Conservation (phyloP, 2,888 invertebrate species). For the Neoitamus cyanurus region DNA sequence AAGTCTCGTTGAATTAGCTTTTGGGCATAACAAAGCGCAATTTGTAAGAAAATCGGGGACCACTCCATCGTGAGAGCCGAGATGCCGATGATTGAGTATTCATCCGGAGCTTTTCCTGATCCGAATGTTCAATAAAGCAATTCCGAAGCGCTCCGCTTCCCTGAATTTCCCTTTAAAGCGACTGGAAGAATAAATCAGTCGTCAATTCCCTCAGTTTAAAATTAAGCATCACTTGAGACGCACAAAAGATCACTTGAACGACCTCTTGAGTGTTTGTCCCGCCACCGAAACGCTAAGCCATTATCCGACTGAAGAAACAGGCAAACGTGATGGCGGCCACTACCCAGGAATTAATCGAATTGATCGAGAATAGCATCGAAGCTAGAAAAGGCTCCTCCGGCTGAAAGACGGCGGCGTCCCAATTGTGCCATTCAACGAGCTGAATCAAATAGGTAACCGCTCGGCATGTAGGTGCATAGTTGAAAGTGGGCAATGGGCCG, state of each 20-base stretch:
- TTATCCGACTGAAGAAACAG: constrained; percentile 33
- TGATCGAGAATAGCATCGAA: constrained; percentile 29
- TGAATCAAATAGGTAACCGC: constrained; percentile 32
- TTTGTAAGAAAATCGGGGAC: neutral
- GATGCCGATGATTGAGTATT: neutral
- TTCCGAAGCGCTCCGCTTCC: neutral
- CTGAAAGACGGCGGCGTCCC: constrained; percentile 28
- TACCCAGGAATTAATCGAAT: constrained; percentile 42
- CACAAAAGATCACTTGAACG: constrained; percentile 30
- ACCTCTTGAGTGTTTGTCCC: constrained; percentile 13
- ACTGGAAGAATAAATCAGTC: constrained; percentile 16
- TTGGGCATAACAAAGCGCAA: neutral
- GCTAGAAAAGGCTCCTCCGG: constrained; percentile 2
- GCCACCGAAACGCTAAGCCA: constrained; percentile 25
- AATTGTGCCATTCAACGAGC: constrained; percentile 33
- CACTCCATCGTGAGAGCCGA: neutral
- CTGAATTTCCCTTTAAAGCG: neutral
- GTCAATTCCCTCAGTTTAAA: constrained; percentile 32
- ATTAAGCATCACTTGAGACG: constrained; percentile 36
- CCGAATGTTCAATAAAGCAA: neutral
- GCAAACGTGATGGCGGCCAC: constrained; percentile 32
- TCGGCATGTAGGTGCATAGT: neutral
- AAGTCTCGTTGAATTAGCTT: neutral
- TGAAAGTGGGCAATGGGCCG: too few species aligned
- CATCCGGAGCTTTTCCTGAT: neutral